Evolutionary conservation across 92 coral and sea anemone species (phyloP), one percentile per base, ranked within the genome.

Genomic region (Parazoanthus swiftii): DNA sequence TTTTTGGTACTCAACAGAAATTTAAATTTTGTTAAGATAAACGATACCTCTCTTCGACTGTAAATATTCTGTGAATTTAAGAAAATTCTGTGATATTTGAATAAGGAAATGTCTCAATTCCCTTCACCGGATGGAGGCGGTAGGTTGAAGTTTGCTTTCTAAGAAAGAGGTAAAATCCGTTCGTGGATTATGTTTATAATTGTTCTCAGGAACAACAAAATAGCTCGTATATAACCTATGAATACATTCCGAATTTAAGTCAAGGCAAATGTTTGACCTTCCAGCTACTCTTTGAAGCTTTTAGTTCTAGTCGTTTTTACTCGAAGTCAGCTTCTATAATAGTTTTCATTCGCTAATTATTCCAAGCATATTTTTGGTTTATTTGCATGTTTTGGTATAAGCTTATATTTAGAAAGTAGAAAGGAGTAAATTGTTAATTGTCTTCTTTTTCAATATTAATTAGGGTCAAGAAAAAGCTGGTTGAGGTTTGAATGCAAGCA

Each of bases 381-480:
- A 84, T 84, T 84, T 84, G 87, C 87, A 84, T 71, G 79, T 46
- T 66, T 46, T 33, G 79, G 65, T 39, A 80, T 56, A 68, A 71
- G 79, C 33, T 84, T 84, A 71, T 84, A 25, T 48, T 84, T 84
- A 44, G 75, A 71, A 82, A 23, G 29, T 4, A 66, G 76, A 82
- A 82, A 42, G 58, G 51, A 84, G 87, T 71, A 71, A 82, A 66
- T 82, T 82, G 76, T 82, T 82, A 84, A 84, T 84, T 84, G 87
- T 84, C 77, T 71, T 16, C 87, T 71, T 84, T 82, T 84, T 71
- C 87, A 84, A 84, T 84, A 84, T 84, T 84, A 84, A 84, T 84
- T 70, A 84, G 68, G 87, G 74, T 43, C 79, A 72, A 46, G 87
- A 84, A 84, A 84, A 67, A 67, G 66, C 79, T 70, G 87, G 56